Percentiles rank a stretch among this genome's conserved stretches.
phyloP scores from a whole-genome alignment of 2,113 vertebrate genomes.

The Myiagra hebetior region DNA sequence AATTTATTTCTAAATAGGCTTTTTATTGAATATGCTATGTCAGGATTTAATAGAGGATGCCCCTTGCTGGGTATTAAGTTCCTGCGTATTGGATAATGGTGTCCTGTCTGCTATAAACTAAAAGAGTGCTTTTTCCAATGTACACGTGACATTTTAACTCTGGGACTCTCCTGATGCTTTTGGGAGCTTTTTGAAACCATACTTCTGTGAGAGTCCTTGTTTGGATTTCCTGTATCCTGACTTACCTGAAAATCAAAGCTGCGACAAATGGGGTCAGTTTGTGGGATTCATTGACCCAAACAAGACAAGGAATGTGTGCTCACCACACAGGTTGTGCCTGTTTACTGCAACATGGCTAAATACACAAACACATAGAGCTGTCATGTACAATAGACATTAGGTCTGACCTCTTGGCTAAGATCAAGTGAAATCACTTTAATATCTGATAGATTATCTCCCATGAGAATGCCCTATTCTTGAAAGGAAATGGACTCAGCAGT shows the following conservation, averaged over 20 bases:
- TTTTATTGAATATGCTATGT: constrained; percentile 57
- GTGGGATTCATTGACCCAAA: neutral
- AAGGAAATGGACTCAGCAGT: neutral
- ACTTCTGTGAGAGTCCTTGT: neutral
- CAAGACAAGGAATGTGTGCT: neutral
- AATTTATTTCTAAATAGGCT: constrained; percentile 69
- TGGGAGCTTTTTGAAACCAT: neutral
- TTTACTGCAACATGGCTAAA: neutral
- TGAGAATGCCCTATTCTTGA: neutral
- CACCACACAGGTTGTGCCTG: neutral
- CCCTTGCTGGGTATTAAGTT: neutral
- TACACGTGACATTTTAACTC: neutral
- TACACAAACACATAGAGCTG: neutral
- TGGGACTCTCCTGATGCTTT: neutral
- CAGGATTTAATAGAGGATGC: constrained; percentile 33
- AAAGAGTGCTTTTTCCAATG: neutral
- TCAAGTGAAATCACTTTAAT: constrained; percentile 27
- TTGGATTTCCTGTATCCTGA: neutral
- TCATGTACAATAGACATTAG: neutral
- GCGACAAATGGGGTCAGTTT: neutral
- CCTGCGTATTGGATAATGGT: neutral
- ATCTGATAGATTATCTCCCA: neutral
- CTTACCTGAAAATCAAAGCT: constrained; percentile 28
- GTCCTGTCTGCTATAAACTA: neutral
- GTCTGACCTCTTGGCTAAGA: constrained; percentile 6